Evolutionary conservation across 2,888 invertebrate species (phyloP).

Genomic region (Athalia rosae): DNA sequence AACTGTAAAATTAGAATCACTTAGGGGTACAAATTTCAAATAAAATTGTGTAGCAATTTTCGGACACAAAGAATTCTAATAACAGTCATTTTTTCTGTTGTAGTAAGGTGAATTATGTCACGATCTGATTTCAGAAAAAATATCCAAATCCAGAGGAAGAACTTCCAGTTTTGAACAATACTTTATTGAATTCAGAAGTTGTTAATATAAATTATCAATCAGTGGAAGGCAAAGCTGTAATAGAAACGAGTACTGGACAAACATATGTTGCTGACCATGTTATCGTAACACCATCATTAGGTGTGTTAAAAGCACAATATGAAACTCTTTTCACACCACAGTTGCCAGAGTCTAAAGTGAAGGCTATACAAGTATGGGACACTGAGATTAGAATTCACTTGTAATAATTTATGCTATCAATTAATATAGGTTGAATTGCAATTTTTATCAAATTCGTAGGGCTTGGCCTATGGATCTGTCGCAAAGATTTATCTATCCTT

Average conservation of each 20-base stretch:
- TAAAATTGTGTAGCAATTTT: background rate
- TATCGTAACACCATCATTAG: constrained; percentile 82
- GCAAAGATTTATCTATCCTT: constrained; percentile 82
- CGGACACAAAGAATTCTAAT: background rate
- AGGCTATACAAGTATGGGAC: constrained; percentile 74
- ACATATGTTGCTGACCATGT: constrained; percentile 78
- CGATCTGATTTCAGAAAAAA: constrained; percentile 59
- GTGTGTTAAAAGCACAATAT: constrained; percentile 79
- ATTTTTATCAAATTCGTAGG: constrained; percentile 63
- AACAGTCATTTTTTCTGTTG: background rate
- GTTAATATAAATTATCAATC: constrained; percentile 58
- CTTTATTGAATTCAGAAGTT: constrained; percentile 61
- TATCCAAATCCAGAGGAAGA: constrained; percentile 63
- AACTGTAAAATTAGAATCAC: background rate
- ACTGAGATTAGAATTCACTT: too few relatives aligned
- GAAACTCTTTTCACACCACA: constrained; percentile 76
- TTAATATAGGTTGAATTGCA: constrained; percentile 30
- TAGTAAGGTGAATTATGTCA: too few relatives aligned
- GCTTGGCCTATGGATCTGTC: constrained; percentile 79
- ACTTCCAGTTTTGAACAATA: constrained; percentile 63
- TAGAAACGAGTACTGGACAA: constrained; percentile 68
- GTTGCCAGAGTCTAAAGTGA: constrained; percentile 76
- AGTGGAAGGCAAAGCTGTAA: constrained; percentile 50
- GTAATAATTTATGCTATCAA: background rate
- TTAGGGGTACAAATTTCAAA: background rate